These are phyloP conservation scores for Trichonephila inaurata DNA, from an alignment of 1,140 invertebrate species.

Conservation along the genomic window DNA sequence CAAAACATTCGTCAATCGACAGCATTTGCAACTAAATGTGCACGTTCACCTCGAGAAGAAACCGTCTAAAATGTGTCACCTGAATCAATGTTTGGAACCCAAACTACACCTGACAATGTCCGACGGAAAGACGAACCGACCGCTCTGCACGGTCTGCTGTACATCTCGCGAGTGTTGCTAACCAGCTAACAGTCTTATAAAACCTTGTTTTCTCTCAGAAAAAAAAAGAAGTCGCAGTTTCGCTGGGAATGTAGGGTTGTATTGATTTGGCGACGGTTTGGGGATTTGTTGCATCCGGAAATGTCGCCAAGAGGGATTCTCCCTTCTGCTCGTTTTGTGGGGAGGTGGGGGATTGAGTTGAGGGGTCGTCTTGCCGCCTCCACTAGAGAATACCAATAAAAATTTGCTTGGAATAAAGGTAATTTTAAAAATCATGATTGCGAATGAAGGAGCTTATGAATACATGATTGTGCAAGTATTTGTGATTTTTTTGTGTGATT, in stretches of 20 bases:
- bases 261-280: slow-evolving; percentile 24
- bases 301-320: neutral
- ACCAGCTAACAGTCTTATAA: neutral
- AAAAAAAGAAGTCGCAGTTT: neutral
- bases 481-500: too few relatives aligned
- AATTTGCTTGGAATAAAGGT: neutral
- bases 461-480: too few relatives aligned
- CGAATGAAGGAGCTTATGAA: too few relatives aligned
- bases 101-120: neutral
- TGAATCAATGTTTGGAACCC: neutral
- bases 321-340: neutral
- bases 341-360: neutral
- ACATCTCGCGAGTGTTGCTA: neutral
- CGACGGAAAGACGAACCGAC: neutral
- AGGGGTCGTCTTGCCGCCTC: neutral
- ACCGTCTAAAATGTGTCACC: neutral
- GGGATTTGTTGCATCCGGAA: slow-evolving; percentile 7
- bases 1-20: neutral
- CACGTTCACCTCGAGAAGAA: neutral
- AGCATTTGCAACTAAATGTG: neutral
- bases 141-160: neutral
- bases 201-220: slow-evolving; percentile 21
- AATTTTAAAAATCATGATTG: neutral
- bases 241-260: slow-evolving; percentile 27
- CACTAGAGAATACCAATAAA: neutral